Conservation (phyloP, 2,113 vertebrate genomes). For the Urocitellus parryii region DNA sequence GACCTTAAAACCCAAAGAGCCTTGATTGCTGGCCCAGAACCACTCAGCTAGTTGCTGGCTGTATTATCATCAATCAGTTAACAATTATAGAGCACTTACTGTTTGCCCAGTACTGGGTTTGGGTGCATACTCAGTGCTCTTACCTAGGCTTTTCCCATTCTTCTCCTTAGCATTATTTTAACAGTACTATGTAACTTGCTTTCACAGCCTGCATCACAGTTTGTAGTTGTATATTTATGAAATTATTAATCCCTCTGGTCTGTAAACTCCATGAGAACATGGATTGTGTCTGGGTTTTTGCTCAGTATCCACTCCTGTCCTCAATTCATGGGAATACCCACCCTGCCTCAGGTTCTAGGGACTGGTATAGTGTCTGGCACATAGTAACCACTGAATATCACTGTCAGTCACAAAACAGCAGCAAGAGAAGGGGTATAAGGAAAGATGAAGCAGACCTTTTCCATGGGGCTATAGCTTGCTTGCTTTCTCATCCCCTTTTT, state of each 20-base stretch:
- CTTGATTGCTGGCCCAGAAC: neutral
- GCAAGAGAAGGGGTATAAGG: neutral
- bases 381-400: neutral
- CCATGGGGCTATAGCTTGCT: neutral
- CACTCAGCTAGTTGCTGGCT: neutral
- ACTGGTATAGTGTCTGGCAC: neutral
- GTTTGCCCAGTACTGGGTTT: neutral
- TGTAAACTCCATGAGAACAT: neutral
- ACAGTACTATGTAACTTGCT: neutral
- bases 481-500: too few species aligned
- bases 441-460: neutral
- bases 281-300: neutral
- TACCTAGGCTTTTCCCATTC: neutral
- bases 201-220: neutral
- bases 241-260: neutral
- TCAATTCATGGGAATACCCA: neutral
- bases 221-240: neutral
- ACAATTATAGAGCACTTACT: neutral
- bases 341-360: neutral
- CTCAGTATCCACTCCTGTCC: neutral
- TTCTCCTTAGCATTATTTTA: neutral
- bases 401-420: neutral
- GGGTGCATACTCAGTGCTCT: neutral
- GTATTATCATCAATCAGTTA: neutral
- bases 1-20: neutral